A percentile compares a stretch with the other conserved stretches of the same genome.
phyloP scores from a whole-genome alignment of 2,888 invertebrate species.

The Ectemnius lituratus region DNA sequence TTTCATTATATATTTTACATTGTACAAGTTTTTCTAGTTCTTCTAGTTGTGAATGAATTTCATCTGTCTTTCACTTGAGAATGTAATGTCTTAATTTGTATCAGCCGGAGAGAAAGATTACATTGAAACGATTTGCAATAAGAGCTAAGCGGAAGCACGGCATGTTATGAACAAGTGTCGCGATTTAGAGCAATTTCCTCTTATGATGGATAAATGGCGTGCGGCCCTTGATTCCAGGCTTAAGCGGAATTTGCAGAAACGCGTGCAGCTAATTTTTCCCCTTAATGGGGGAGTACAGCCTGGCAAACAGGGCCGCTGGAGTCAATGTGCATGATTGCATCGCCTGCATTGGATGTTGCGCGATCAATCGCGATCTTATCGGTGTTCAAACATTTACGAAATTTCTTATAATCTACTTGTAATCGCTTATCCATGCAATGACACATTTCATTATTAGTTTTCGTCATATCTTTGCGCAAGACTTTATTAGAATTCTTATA shows the following conservation, averaged over 20 bases:
- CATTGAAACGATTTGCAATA: no score
- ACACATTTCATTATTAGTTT: no score
- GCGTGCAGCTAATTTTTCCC: slow-evolving; percentile 8
- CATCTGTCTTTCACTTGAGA: no score
- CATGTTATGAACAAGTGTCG: slow-evolving; percentile 1
- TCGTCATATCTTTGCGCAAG: no score
- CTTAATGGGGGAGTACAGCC: neutral
- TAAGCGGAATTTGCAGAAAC: slow-evolving; percentile 3
- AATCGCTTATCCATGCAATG: neutral
- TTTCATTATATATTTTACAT: no score
- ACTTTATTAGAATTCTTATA: no score
- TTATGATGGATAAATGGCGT: slow-evolving; percentile 12
- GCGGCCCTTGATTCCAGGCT: slow-evolving; percentile 1
- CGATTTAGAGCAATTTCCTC: slow-evolving; percentile 7
- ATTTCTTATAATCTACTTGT: neutral
- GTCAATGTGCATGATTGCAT: neutral
- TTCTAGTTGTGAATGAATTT: no score
- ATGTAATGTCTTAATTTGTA: no score
- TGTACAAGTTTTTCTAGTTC: no score
- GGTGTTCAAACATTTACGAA: neutral
- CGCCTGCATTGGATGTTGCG: neutral
- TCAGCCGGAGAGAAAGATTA: no score
- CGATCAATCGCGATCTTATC: neutral
- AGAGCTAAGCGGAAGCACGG: neutral
- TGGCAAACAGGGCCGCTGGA: neutral